phyloP scores from a whole-genome alignment of 2,888 invertebrate genomes.

The Cerastoderma edule region DNA sequence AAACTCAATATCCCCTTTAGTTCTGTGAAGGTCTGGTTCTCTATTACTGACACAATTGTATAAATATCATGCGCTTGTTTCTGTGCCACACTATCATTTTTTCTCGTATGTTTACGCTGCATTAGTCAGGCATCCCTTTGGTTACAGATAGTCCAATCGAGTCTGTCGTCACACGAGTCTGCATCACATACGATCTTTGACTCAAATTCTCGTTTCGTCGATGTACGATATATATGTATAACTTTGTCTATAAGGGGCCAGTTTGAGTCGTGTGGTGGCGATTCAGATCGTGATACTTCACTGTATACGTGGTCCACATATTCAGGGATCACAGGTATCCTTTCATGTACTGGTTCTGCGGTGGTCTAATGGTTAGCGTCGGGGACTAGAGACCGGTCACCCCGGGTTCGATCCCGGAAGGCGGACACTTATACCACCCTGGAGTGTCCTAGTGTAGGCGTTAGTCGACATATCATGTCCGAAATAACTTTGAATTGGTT shows the following conservation, averaged over 20 bases:
- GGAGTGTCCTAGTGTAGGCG: no score
- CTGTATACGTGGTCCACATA: not conserved
- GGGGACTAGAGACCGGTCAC: no score
- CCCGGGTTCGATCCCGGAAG: no score
- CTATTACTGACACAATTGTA: not conserved
- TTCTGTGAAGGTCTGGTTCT: not conserved
- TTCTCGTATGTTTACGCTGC: not conserved
- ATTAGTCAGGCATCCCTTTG: not conserved
- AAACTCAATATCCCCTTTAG: not conserved
- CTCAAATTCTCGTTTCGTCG: not conserved
- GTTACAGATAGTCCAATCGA: not conserved
- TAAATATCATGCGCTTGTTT: slow-evolving; percentile 1
- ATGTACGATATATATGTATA: not conserved
- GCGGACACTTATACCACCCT: no score
- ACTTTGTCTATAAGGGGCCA: slow-evolving; percentile 4
- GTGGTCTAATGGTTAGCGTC: no score
- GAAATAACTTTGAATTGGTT: no score
- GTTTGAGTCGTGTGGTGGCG: not conserved
- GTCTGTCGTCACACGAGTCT: not conserved
- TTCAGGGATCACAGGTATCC: not conserved
- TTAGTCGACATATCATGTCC: no score
- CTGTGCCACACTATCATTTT: not conserved
- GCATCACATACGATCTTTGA: not conserved
- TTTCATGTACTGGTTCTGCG: not conserved
- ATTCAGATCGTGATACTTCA: not conserved